Conservation (phyloP, 2,797 vertebrate genomes). For the Paguma larvata region DNA sequence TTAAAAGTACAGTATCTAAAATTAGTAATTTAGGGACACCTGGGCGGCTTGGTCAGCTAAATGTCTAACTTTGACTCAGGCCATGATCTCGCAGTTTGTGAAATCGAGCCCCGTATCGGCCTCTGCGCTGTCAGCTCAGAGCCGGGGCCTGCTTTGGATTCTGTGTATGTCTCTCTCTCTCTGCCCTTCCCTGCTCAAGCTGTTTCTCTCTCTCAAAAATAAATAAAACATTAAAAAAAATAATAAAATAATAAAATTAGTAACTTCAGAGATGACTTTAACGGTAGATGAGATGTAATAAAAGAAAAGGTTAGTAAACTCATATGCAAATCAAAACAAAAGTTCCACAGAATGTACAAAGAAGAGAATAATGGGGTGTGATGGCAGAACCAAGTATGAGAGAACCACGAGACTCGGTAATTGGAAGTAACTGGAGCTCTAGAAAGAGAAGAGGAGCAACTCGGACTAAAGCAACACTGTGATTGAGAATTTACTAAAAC, state of each 20-base stretch:
- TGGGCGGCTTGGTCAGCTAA: too few relatives aligned
- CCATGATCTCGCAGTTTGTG: too few relatives aligned
- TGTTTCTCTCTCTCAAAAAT: too few relatives aligned
- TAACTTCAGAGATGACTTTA: background rate
- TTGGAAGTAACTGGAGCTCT: background rate
- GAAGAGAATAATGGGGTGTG: background rate
- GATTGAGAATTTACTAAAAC: background rate
- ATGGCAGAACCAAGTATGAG: background rate
- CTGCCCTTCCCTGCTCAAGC: too few relatives aligned
- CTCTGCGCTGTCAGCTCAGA: too few relatives aligned
- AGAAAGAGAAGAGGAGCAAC: background rate
- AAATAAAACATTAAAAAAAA: too few relatives aligned
- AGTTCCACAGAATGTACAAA: background rate
- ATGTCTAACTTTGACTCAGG: too few relatives aligned
- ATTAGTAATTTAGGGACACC: background rate
- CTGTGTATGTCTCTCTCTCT: too few relatives aligned
- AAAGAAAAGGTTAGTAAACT: background rate
- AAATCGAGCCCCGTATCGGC: rapidly evolving
- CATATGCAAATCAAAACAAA: background rate
- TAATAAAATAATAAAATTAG: background rate
- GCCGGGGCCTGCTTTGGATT: too few relatives aligned
- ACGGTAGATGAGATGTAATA: background rate
- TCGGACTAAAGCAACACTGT: background rate
- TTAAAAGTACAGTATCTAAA: background rate
- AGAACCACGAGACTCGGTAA: background rate